These are phyloP conservation scores for Artemia franciscana DNA, from an alignment of 1,140 invertebrate genomes.

Conservation along the genomic window DNA sequence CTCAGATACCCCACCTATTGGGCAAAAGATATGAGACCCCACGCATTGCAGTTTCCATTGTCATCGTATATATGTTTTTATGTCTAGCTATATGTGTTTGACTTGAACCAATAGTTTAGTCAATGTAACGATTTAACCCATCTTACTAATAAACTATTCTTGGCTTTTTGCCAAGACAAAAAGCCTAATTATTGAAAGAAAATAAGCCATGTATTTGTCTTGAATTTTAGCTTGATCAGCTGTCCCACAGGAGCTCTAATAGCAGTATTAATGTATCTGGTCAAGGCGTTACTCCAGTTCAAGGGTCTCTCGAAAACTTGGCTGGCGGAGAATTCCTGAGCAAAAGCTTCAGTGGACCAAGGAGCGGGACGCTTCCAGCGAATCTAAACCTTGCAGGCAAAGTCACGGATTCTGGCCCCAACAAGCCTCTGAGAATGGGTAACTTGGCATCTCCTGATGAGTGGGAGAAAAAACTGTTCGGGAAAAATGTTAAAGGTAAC, in stretches of 20 bases:
- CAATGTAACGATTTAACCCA: no score
- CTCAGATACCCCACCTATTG: no score
- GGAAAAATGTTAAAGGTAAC: slow-evolving; percentile 22
- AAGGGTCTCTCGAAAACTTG: slow-evolving; percentile 31
- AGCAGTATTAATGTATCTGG: slow-evolving; percentile 45
- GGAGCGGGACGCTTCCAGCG: slow-evolving; percentile 14
- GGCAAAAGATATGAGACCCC: no score
- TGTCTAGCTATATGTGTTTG: no score
- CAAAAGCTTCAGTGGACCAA: slow-evolving; percentile 16
- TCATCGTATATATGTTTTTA: no score
- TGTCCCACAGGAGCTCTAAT: slow-evolving; percentile 63
- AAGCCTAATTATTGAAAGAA: no score
- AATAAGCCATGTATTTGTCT: no score
- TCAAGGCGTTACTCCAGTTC: slow-evolving; percentile 25
- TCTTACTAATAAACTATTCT: no score
- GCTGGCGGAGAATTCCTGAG: slow-evolving; percentile 26
- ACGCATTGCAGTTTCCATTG: no score
- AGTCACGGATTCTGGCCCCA: slow-evolving; percentile 17
- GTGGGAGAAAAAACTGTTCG: slow-evolving; percentile 57
- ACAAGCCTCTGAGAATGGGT: slow-evolving; percentile 19
- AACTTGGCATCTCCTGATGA: slow-evolving; percentile 29
- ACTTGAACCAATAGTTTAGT: no score
- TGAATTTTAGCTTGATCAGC: slow-evolving; percentile 41
- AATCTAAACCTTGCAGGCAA: slow-evolving; percentile 24
- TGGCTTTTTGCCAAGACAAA: no score